Conservation (phyloP, 2,113 vertebrate species). For the Galemys pyrenaicus region DNA sequence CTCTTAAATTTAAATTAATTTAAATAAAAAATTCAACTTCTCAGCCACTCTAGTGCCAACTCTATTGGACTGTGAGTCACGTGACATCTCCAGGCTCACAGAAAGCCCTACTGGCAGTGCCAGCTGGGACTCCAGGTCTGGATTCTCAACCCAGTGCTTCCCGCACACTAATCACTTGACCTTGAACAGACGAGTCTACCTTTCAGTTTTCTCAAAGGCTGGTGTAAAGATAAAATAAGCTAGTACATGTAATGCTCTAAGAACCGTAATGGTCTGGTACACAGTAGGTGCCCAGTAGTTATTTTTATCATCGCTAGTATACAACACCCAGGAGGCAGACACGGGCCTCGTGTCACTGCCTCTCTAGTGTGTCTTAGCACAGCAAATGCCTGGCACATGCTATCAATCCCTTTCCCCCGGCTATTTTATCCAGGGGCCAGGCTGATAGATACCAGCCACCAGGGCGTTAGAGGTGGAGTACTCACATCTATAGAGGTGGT, state of each 20-base stretch:
- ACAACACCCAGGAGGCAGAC: neutral
- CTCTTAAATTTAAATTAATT: conserved; percentile 16
- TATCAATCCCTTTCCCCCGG: neutral
- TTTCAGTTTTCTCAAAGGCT: conserved; percentile 49
- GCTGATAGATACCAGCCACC: neutral
- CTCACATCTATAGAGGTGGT: conserved; percentile 97
- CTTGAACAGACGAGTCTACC: neutral
- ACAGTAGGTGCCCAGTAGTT: neutral
- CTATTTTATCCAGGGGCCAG: neutral
- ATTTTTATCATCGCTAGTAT: neutral
- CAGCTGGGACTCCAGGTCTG: neutral
- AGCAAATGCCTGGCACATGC: neutral
- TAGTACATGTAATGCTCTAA: neutral
- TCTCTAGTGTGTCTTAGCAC: neutral
- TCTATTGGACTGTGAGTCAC: neutral
- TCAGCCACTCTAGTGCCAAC: neutral
- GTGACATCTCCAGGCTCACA: neutral
- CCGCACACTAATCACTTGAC: neutral
- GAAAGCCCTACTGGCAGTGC: neutral
- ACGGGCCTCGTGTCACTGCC: neutral
- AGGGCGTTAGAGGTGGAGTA: neutral
- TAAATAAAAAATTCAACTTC: neutral
- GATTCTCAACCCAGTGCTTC: neutral
- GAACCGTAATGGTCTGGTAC: neutral
- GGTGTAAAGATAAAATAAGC: conserved; percentile 31